Conservation (phyloP, 64 coral and sea anemone genomes). For the Astreopora myriophthalma region DNA sequence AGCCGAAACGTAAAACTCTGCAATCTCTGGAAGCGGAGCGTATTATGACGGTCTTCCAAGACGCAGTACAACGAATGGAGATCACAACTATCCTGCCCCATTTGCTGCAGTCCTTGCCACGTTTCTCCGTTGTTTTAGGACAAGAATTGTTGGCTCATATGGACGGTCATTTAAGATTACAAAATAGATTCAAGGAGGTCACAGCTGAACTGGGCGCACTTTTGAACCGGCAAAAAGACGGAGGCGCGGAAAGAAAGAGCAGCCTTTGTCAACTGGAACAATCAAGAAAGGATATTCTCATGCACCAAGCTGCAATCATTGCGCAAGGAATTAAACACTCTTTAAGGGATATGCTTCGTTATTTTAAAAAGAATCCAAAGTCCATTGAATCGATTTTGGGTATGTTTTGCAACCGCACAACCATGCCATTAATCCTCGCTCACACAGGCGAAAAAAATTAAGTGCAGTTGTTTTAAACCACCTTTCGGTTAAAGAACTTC, state of each 20-base stretch:
- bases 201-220: neutral
- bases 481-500: no score
- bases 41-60: constrained; percentile 76
- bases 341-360: constrained; percentile 64
- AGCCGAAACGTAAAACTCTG: constrained; percentile 68
- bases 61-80: constrained; percentile 54
- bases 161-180: constrained; percentile 21
- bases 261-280: neutral
- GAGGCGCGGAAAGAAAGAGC: neutral
- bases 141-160: constrained; percentile 42
- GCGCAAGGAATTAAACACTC: constrained; percentile 60
- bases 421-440: no score
- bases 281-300: neutral
- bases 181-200: constrained; percentile 2
- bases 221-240: neutral
- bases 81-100: constrained; percentile 48
- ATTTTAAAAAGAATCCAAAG: constrained; percentile 80
- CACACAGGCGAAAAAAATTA: no score
- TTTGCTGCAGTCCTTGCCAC: constrained; percentile 21
- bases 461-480: no score
- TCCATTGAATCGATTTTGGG: constrained; percentile 63
- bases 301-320: neutral
- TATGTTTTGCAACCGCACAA: neutral
- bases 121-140: constrained; percentile 73
- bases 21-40: constrained; percentile 70